Base-by-base conservation (phyloP, 2,797 vertebrate species). In the Chelidonichthys spinosus region DNA sequence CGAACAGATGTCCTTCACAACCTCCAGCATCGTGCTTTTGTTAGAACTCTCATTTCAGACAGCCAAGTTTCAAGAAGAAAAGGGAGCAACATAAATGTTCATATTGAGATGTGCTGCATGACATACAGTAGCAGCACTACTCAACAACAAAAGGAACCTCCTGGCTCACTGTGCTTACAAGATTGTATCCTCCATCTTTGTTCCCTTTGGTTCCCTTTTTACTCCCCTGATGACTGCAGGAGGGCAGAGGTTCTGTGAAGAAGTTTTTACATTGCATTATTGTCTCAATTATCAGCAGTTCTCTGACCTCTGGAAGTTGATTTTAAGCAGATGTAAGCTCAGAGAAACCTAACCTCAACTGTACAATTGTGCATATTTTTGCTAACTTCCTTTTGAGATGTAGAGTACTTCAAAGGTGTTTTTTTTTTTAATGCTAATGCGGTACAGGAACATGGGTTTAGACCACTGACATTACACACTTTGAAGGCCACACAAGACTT, bases 1-100 rank as follows among this genome's bases (percentile, higher is more conserved):
- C 50, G 0, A 76, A 49, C 87, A 88, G 88, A 90, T 88, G 88
- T 91, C 91, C 89, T 87, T 82, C 88, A 84, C 83, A 87, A 74
- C 70, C 85, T 84, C 84, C 75, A 78, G 9, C 40, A 5, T 70
- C 18, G 52, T 69, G 76, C 70, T 79, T 87, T 90, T 87, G 78
- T 86, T 32, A 7, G 44, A 37, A 15, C 13, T 63, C 65, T 87
- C 70, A 25, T 81, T 84, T 76, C 33, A 69, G 87, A 71, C 66
- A 78, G 86, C 89, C 82, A 87, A 79, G 77, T 65, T 67, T 68
- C 78, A 60, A 72, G 73, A 77, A 46, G 71, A n/a, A n/a, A n/a
- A n/a, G n/a, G n/a, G n/a, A n/a, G n/a, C n/a, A n/a, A n/a, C n/a
- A n/a, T n/a, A n/a, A n/a, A n/a, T n/a, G 62, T 55, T 82, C 65